phyloP scores from a whole-genome alignment of 2,797 vertebrate genomes.

The Sciurus carolinensis region DNA sequence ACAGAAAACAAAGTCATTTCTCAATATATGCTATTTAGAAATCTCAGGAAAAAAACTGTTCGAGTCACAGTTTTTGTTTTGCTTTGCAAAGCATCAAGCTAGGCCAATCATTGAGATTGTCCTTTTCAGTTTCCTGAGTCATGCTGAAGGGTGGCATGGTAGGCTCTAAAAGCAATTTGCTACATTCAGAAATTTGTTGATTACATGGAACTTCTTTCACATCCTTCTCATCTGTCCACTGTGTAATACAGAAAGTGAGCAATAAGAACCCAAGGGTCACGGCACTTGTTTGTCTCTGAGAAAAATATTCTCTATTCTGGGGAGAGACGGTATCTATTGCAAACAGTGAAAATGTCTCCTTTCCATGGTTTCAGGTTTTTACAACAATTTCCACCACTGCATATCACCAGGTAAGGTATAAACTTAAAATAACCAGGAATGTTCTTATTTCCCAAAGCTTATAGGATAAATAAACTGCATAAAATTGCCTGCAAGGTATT shows the following conservation, averaged over 20 bases:
- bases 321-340: background rate
- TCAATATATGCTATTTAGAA: background rate
- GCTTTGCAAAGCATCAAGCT: background rate
- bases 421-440: background rate
- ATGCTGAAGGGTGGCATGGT: background rate
- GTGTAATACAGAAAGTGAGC: background rate
- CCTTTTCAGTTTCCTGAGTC: slow-evolving; percentile 10
- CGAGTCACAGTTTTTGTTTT: background rate
- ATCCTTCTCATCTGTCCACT: background rate
- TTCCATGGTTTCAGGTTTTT: background rate
- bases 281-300: background rate
- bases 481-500: background rate
- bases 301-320: background rate
- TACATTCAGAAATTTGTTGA: background rate
- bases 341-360: background rate
- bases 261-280: background rate
- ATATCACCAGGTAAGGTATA: background rate
- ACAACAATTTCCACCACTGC: background rate
- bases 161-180: background rate
- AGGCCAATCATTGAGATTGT: background rate
- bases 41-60: background rate
- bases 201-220: background rate
- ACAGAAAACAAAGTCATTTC: background rate
- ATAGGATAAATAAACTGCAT: background rate
- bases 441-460: background rate